A percentile compares a stretch with the other conserved stretches of the same genome.
phyloP scores from a whole-genome alignment of 2,797 vertebrate genomes.

The Trematomus bernacchii region DNA sequence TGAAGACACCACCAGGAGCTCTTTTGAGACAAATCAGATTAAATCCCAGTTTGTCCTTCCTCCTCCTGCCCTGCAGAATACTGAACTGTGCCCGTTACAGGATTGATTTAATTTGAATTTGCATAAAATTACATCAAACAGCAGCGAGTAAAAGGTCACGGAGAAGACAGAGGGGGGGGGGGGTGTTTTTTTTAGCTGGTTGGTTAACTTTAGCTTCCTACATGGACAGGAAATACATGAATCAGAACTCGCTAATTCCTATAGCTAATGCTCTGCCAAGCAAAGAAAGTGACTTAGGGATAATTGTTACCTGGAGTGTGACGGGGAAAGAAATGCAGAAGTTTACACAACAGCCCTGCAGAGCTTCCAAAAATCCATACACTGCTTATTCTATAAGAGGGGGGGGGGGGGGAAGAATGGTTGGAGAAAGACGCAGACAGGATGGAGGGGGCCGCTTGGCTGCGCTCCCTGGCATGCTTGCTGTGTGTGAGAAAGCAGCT shows the following conservation, averaged over 20 bases:
- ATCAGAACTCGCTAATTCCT: not conserved
- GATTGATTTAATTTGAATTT: constrained; percentile 77
- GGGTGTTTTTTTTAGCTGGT: constrained; percentile 14
- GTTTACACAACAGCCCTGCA: constrained; percentile 55
- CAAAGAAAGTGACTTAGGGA: constrained; percentile 8
- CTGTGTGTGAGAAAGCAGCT: constrained; percentile 81
- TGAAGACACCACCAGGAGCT: constrained; percentile 51
- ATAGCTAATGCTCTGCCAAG: not conserved
- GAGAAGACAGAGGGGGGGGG: constrained; percentile 24
- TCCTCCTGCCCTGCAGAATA: constrained; percentile 51
- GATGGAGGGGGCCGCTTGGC: constrained; percentile 61
- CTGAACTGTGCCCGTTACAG: constrained; percentile 54
- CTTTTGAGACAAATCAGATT: constrained; percentile 69
- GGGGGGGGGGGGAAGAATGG: constrained; percentile 21
- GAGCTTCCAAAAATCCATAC: constrained; percentile 70
- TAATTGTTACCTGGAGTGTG: not conserved
- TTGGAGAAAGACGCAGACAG: constrained; percentile 47
- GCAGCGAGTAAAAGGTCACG: constrained; percentile 58
- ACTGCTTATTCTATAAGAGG: constrained; percentile 66
- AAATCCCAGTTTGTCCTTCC: constrained; percentile 65
- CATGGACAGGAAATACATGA: not conserved
- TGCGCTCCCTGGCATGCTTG: constrained; percentile 57
- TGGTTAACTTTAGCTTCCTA: not conserved
- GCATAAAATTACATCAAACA: constrained; percentile 70
- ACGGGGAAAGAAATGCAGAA: not conserved